Base-by-base conservation (phyloP, 2,888 invertebrate genomes). In the Philhelius pedissequus region DNA sequence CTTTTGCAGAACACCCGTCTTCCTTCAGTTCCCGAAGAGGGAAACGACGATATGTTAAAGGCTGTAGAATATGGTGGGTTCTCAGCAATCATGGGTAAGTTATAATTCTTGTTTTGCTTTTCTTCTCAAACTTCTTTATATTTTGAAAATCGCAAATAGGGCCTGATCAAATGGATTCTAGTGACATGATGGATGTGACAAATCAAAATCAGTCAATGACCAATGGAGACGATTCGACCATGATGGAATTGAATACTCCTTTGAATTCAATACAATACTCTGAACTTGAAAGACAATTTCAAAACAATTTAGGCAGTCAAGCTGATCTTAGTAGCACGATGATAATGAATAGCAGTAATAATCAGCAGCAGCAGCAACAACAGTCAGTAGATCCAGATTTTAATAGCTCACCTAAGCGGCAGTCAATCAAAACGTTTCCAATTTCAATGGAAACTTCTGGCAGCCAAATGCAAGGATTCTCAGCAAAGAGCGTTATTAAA, bases 11-110 rank as follows among this genome's bases (percentile, higher is more conserved):
- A 87, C 79, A 87, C 93, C 54, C 93, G 94, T 54, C 90, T 94
- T 88, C 93, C 94, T 81, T 92, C 94, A 18, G 94, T 94, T 79
- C 94, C 94, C 6, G 94, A 94, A 88, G 94, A 94, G 89, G 92
- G 92, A 70, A 89, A 93, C 25, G 94, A 94, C 86, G 94, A 94
- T 80, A 89, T 94, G 89, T 93, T 93, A 87, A 93, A 93, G 90
- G 91, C 86, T 86, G 90, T 89, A 25, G 91, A 91, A 30, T 91
- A 90, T 79, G 89, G 87, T 69, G 89, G 87, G 45, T 89, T 89
- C 84, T 87, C 88, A 18, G 87, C 89, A 25, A 88, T 89, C 18
- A 89, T 89, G 88, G 89, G 89, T 89, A 86, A 58, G 25, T 15
- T 18, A 4, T 22, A 11, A 18, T 7, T 20, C 6, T 30, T 3